Evolutionary conservation across 2,888 invertebrate species (phyloP).

Genomic region (Lithophane ornitopus): DNA sequence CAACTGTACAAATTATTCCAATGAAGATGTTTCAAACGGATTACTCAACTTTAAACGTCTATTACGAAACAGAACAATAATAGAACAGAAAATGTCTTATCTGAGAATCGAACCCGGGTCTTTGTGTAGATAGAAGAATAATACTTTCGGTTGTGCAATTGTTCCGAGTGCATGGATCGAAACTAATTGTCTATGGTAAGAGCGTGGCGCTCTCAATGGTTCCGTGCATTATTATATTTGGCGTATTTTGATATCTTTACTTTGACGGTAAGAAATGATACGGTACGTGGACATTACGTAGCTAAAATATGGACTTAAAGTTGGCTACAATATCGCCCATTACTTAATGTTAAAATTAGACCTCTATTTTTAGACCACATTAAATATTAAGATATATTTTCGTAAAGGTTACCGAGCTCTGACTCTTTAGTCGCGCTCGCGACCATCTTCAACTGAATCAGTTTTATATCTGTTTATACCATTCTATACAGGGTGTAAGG

Average conservation of each 20-base stretch:
- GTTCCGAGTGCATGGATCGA: constrained; percentile 49
- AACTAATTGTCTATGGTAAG: constrained; percentile 55
- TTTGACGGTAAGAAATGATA: background rate
- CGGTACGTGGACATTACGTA: too few relatives aligned
- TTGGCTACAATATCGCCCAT: constrained; percentile 5
- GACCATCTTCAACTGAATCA: constrained; percentile 9
- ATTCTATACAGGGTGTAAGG: too few relatives aligned
- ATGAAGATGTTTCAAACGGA: constrained; percentile 48
- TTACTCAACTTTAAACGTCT: constrained; percentile 50
- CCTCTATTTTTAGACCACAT: constrained; percentile 15
- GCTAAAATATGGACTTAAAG: background rate
- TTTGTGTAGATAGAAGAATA: constrained; percentile 68
- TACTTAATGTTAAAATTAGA: constrained; percentile 21
- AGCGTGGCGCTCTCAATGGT: constrained; percentile 29
- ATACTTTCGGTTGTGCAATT: constrained; percentile 63
- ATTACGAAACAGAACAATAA: constrained; percentile 55
- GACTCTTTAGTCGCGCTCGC: constrained; percentile 17
- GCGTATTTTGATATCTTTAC: background rate
- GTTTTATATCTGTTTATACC: background rate
- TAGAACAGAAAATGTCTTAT: constrained; percentile 66
- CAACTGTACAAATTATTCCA: constrained; percentile 21
- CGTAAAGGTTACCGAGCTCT: constrained; percentile 25
- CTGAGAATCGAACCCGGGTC: constrained; percentile 63
- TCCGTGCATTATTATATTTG: constrained; percentile 6
- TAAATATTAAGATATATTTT: constrained; percentile 38